Percentiles rank a stretch among this genome's conserved stretches.
These are phyloP conservation scores for Apamea anceps DNA, from an alignment of 2,888 invertebrate species.

Conservation along the genomic window DNA sequence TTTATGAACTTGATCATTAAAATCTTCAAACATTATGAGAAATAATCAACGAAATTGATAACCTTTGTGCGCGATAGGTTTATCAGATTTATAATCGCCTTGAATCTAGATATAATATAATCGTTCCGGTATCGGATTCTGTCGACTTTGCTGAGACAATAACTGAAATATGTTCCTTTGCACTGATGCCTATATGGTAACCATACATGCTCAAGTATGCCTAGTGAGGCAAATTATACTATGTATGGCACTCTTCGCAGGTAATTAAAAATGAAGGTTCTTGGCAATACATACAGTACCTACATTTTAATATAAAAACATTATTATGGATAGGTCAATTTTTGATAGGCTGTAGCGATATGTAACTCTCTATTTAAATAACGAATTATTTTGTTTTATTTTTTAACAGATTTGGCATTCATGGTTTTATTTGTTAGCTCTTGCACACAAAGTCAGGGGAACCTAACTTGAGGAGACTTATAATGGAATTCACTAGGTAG, in stretches of 20 bases:
- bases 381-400: constrained; percentile 17
- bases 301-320: constrained; percentile 24
- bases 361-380: constrained; percentile 41
- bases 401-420: constrained; percentile 11
- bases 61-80: constrained; percentile 48
- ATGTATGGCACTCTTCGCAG: constrained; percentile 30
- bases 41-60: constrained; percentile 51
- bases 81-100: constrained; percentile 51
- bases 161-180: constrained; percentile 48
- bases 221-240: constrained; percentile 8
- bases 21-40: constrained; percentile 37
- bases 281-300: constrained; percentile 39
- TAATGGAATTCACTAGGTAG: not conserved
- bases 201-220: constrained; percentile 42
- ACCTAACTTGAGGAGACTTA: not conserved
- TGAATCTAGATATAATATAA: constrained; percentile 44
- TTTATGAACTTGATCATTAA: constrained; percentile 33
- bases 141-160: constrained; percentile 48
- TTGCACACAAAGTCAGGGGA: not conserved
- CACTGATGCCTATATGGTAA: not conserved
- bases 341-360: constrained; percentile 40
- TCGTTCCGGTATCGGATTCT: constrained; percentile 27
- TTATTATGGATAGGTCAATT: constrained; percentile 39
- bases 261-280: constrained; percentile 23
- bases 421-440: constrained; percentile 15